Evolutionary conservation across 1,140 invertebrate genomes (phyloP).

Genomic region (Zaprionus capensis): DNA sequence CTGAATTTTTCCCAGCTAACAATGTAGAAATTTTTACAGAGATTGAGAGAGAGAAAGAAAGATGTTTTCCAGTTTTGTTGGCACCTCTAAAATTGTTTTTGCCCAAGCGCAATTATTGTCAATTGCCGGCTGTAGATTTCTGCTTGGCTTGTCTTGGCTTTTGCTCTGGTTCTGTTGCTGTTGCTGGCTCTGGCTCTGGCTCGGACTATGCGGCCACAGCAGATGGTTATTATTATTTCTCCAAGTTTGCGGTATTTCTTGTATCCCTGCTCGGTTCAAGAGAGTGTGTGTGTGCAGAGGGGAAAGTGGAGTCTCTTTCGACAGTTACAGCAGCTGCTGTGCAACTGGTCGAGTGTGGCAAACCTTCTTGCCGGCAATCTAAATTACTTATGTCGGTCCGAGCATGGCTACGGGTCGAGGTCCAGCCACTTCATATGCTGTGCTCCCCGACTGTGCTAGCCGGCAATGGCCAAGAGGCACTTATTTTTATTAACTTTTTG

Average conservation of each 20-base stretch:
- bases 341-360: slow-evolving; percentile 21
- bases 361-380: slow-evolving; percentile 50
- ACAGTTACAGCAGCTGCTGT: slow-evolving; percentile 49
- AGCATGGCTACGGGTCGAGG: background rate
- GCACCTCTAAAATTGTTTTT: slow-evolving; percentile 22
- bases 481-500: slow-evolving; percentile 81
- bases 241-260: slow-evolving; percentile 23
- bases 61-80: slow-evolving; percentile 6
- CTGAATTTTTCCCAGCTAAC: background rate
- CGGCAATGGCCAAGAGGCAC: slow-evolving; percentile 71
- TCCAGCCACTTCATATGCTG: slow-evolving; percentile 47
- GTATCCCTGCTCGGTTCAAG: background rate
- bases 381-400: slow-evolving; percentile 66
- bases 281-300: background rate
- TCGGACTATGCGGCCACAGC: background rate
- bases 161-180: slow-evolving; percentile 35
- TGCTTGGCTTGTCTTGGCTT: slow-evolving; percentile 44
- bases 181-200: slow-evolving; percentile 11
- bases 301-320: background rate
- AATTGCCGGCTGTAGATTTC: slow-evolving; percentile 59
- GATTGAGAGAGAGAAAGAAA: slow-evolving; percentile 1
- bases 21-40: background rate
- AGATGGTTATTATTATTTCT: slow-evolving; percentile 23
- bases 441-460: slow-evolving; percentile 11
- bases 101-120: slow-evolving; percentile 68